Percentiles rank a stretch among this genome's conserved stretches.
These are phyloP conservation scores for Suillia variegata DNA, from an alignment of 2,888 invertebrate genomes.

Conservation along the genomic window DNA sequence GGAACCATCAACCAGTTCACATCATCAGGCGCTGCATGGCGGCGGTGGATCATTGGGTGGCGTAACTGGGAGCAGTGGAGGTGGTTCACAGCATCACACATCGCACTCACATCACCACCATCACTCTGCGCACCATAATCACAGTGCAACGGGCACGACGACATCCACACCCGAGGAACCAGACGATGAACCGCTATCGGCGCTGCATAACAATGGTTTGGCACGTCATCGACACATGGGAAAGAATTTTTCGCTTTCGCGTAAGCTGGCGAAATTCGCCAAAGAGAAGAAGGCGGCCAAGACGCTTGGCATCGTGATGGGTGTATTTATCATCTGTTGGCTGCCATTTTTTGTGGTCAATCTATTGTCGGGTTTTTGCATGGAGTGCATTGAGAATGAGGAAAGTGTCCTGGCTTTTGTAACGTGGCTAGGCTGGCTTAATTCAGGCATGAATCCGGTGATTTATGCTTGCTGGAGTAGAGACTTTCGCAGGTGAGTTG, in stretches of 20 bases:
- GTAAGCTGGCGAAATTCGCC: slow-evolving; percentile 93
- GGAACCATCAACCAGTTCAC: slow-evolving; percentile 61
- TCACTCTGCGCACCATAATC: slow-evolving; percentile 54
- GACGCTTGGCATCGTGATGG: slow-evolving; percentile 95
- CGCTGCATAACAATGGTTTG: slow-evolving; percentile 78
- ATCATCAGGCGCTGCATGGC: slow-evolving; percentile 42
- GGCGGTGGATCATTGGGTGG: slow-evolving; percentile 58
- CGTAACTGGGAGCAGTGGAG: slow-evolving; percentile 23
- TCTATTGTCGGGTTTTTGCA: slow-evolving; percentile 86
- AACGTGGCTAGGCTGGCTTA: slow-evolving; percentile 95
- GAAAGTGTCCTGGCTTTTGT: slow-evolving; percentile 87
- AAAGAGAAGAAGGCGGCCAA: slow-evolving; percentile 98
- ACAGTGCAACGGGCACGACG: slow-evolving; percentile 59
- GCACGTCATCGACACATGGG: slow-evolving; percentile 74
- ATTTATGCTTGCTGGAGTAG: slow-evolving; percentile 99
- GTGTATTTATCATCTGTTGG: slow-evolving; percentile 97
- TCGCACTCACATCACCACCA: slow-evolving; percentile 55
- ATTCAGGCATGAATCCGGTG: slow-evolving; percentile 95
- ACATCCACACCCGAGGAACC: slow-evolving; percentile 72
- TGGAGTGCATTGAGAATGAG: slow-evolving; percentile 84
- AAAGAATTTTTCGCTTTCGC: slow-evolving; percentile 90
- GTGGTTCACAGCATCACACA: slow-evolving; percentile 44
- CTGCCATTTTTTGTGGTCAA: slow-evolving; percentile 96
- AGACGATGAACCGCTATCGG: slow-evolving; percentile 74
- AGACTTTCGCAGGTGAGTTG: slow-evolving; percentile 86